Evolutionary conservation across 2,797 vertebrate species (phyloP).

Genomic region (Sciurus vulgaris): DNA sequence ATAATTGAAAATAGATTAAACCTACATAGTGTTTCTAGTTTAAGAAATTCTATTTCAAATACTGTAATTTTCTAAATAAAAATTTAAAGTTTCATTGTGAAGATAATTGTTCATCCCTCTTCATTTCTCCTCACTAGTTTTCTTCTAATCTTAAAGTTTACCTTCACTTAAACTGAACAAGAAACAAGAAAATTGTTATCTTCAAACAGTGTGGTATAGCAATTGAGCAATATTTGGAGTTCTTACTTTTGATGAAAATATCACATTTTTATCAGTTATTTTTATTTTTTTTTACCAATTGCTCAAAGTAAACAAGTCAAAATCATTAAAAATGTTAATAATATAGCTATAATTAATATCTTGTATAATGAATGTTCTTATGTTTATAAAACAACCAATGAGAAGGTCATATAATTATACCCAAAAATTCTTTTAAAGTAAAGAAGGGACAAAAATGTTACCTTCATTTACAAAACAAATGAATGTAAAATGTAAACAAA

Average conservation of each 20-base stretch:
- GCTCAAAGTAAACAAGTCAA: constrained; percentile 58
- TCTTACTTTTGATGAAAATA: constrained; percentile 59
- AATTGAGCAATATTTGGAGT: not conserved
- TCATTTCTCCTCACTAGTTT: not conserved
- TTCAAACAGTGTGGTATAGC: not conserved
- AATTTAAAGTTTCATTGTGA: not conserved
- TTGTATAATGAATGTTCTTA: not conserved
- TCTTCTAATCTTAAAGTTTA: constrained; percentile 11
- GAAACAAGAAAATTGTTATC: not conserved
- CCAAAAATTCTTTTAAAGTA: not conserved
- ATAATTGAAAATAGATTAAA: constrained; percentile 41
- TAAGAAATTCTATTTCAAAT: not conserved
- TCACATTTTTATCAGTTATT: constrained; percentile 38
- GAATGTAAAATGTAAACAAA: not conserved
- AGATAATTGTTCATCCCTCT: not conserved
- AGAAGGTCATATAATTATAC: not conserved
- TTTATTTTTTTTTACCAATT: not conserved
- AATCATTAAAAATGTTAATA: constrained; percentile 2
- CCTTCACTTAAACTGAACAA: constrained; percentile 12
- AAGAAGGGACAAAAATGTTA: not conserved
- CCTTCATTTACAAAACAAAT: not conserved
- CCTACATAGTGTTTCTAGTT: not conserved
- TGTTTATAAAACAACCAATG: not conserved
- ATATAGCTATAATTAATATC: not conserved
- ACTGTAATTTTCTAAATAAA: not conserved